Percentiles rank a stretch among this genome's conserved stretches.
These are phyloP conservation scores for Steinernema scapterisci DNA, from an alignment of 2,888 invertebrate genomes.

Conservation along the genomic window DNA sequence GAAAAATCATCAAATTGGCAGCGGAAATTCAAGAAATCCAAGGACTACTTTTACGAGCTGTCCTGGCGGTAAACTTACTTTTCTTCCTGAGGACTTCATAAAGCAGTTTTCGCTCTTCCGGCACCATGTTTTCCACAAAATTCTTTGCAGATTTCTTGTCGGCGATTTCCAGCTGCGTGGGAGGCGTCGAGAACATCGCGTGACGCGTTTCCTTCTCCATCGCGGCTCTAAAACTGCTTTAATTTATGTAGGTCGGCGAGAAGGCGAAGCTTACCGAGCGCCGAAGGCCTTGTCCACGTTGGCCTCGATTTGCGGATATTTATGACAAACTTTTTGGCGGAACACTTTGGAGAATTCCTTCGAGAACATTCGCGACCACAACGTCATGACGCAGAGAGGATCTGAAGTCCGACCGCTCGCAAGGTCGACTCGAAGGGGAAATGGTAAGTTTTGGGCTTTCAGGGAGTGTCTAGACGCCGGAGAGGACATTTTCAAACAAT, in stretches of 20 bases:
- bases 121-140: conserved; percentile 35
- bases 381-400: background rate
- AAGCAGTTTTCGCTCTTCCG: conserved; percentile 35
- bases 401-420: background rate
- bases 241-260: background rate
- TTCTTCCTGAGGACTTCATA: conserved; percentile 37
- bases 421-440: too few species aligned
- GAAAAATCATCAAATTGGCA: too few species aligned
- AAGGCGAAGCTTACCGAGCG: background rate
- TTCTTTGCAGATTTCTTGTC: conserved; percentile 35
- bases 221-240: background rate
- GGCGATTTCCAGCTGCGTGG: background rate
- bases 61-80: too few species aligned
- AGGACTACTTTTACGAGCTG: too few species aligned
- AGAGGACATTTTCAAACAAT: too few species aligned
- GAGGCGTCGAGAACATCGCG: background rate
- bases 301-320: background rate
- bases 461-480: too few species aligned
- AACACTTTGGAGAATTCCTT: background rate
- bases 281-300: background rate
- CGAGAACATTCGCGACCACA: conserved; percentile 16
- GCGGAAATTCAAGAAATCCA: background rate
- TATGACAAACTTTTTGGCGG: background rate
- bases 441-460: too few species aligned
- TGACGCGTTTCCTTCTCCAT: background rate